phyloP scores from a whole-genome alignment of 2,888 invertebrate species.

The Clitarchus hookeri region DNA sequence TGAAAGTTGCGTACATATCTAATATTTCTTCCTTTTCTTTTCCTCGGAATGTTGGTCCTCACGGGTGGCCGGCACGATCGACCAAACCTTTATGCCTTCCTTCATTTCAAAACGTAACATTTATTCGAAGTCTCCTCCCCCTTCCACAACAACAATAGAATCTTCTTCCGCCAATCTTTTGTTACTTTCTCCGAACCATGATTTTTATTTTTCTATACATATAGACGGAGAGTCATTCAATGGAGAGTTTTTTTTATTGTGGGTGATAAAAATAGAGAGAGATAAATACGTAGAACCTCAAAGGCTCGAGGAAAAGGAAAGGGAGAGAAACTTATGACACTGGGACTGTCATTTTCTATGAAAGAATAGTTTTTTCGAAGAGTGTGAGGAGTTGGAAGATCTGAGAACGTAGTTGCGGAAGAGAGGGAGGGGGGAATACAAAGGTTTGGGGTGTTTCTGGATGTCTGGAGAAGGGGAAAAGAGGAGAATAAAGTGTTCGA shows the following conservation, averaged over 20 bases:
- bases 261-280: not conserved
- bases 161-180: slow-evolving; percentile 25
- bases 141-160: slow-evolving; percentile 19
- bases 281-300: not conserved
- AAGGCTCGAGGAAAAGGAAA: slow-evolving; percentile 7
- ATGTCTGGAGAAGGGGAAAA: slow-evolving; percentile 23
- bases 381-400: slow-evolving; percentile 1
- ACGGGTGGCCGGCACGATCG: not conserved
- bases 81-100: not conserved
- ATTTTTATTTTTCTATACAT: slow-evolving; percentile 15
- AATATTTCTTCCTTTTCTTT: not conserved
- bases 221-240: slow-evolving; percentile 20
- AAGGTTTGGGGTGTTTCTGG: slow-evolving; percentile 15
- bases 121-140: not conserved
- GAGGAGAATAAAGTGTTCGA: slow-evolving; percentile 16
- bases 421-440: not conserved
- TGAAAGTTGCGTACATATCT: not conserved
- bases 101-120: slow-evolving; percentile 14
- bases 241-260: not conserved
- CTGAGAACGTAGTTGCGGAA: not conserved
- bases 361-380: not conserved
- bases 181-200: slow-evolving; percentile 11
- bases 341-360: slow-evolving; percentile 19
- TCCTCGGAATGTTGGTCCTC: not conserved
- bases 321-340: slow-evolving; percentile 16